Conservation (phyloP, 1,140 invertebrate species). For the Ceratosolen solmsi region DNA sequence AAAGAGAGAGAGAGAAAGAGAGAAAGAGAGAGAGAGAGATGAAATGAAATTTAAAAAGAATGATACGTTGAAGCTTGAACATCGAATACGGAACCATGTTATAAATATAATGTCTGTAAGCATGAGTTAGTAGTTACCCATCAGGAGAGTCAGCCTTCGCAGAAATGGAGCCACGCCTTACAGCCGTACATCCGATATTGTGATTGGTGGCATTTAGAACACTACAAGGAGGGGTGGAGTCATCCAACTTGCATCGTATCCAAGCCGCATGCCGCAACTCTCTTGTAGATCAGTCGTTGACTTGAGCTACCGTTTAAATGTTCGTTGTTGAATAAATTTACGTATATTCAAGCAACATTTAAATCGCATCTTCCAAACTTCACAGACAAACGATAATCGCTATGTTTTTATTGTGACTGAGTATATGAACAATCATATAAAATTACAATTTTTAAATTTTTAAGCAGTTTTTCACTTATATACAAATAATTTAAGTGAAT, state of each 20-base stretch:
- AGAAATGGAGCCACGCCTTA: slow-evolving; percentile 63
- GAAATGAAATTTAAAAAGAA: background rate
- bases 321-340: background rate
- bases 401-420: background rate
- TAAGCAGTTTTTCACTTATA: background rate
- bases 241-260: slow-evolving; percentile 51
- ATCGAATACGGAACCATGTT: slow-evolving; percentile 45
- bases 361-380: background rate
- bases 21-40: background rate
- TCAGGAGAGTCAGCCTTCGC: slow-evolving; percentile 68
- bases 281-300: slow-evolving; percentile 10
- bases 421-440: background rate
- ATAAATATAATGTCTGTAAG: slow-evolving; percentile 72
- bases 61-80: too few relatives aligned
- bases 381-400: background rate
- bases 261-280: background rate
- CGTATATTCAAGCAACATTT: background rate
- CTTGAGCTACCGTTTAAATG: background rate
- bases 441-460: background rate
- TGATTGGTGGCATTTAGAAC: slow-evolving; percentile 65
- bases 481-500: background rate
- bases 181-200: slow-evolving; percentile 53
- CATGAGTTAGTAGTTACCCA: slow-evolving; percentile 74
- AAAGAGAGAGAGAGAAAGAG: background rate
- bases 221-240: slow-evolving; percentile 65